Evolutionary conservation across 2,113 vertebrate genomes (phyloP).

Genomic region (Poeciliopsis turrubarensis): DNA sequence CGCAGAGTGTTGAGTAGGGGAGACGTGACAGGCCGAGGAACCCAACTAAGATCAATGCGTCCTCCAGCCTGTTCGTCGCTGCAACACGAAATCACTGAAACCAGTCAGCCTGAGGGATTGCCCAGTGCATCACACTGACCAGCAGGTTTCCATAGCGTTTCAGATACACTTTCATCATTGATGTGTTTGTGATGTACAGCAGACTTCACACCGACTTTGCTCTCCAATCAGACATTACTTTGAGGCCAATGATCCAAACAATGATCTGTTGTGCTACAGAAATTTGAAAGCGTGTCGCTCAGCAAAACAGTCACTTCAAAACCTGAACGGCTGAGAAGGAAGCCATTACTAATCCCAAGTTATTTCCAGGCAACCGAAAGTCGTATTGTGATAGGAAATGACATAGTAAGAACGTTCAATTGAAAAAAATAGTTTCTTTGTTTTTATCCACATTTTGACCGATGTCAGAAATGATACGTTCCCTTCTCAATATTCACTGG

Average conservation of each 20-base stretch:
- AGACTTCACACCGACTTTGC: no score
- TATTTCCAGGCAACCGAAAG: neutral
- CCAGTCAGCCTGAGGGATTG: slow-evolving; percentile 53
- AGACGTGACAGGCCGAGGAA: slow-evolving; percentile 64
- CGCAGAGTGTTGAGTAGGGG: slow-evolving; percentile 46
- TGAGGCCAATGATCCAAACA: no score
- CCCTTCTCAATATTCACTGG: neutral
- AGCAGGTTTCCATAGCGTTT: slow-evolving; percentile 33
- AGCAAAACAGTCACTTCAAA: no score
- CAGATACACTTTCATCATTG: slow-evolving; percentile 14
- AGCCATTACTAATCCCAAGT: no score
- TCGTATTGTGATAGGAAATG: neutral
- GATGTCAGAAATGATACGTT: neutral
- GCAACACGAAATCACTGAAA: slow-evolving; percentile 46
- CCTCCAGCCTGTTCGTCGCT: slow-evolving; percentile 65
- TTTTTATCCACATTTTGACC: neutral
- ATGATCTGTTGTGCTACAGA: no score
- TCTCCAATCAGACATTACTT: no score
- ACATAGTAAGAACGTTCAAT: neutral
- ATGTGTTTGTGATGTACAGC: slow-evolving; percentile 20
- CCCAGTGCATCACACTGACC: slow-evolving; percentile 46
- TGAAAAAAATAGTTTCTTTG: neutral
- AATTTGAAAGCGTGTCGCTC: no score
- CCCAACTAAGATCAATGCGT: slow-evolving; percentile 45
- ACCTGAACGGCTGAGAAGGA: no score